Base-by-base conservation (phyloP, 1,140 invertebrate genomes). In the Brachionus rotundiformis region DNA sequence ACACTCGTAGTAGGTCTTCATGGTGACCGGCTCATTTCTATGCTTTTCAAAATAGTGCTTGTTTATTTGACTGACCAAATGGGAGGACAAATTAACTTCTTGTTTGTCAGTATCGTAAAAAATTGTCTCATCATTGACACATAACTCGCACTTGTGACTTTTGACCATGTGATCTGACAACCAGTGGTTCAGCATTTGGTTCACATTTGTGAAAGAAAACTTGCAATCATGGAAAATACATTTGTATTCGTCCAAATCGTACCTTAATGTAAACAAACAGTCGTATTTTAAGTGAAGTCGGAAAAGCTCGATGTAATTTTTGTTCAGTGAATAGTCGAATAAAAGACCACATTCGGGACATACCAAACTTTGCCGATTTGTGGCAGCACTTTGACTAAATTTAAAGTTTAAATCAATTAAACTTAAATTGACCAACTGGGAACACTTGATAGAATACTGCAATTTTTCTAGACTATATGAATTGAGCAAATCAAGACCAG, bases 1-100 rank as follows among this genome's bases (percentile, higher is more conserved):
- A 23, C 68, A 73, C 25, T 25, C 19, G 41, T 73, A 73, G 25
- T 25, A 25, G 8, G 68, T 41, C 36, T 29, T 73, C 11, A 73
- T 41, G 25, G 4, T 73, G n/a, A 29, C 68, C 10, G n/a, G n/a
- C 39, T 41, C 36, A 27, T 73, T 73, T 73, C 29, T 41, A n/a
- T 73, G 68, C 25, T 73, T 73, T 1, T 73, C 68, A 27, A 73
- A 73, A 44, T 44, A 73, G n/a, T 73, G 68, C 13, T 73, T 73
- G 36, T 73, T 73, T 44, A 73, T 47, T 41, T 73, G 36, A 29
- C 36, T 44, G 23, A 73, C 41, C 41, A 73, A 25, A 25, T 44
- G 23, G 2, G 41, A 8, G 19, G 68, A 73, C 16, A 44, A 31
- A 39, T 25, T 25, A 3, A 8, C 10, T 1, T 73, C 39, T 44